phyloP scores from a whole-genome alignment of 1,140 invertebrate genomes.

The Drosophila punjabiensis region DNA sequence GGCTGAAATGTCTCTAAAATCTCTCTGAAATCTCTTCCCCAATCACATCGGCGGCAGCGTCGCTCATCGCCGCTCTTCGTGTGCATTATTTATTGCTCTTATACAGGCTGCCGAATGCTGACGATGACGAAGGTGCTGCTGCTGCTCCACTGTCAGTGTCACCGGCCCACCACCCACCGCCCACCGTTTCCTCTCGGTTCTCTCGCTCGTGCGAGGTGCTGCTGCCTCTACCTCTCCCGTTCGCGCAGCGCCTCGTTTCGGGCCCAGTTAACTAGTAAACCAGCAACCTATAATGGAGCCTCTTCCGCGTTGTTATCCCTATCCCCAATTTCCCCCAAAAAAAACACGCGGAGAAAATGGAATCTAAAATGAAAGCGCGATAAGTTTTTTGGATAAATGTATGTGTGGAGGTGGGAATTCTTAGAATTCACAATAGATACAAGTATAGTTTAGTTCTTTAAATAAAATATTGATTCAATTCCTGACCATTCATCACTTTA shows the following conservation, averaged over 20 bases:
- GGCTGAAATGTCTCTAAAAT: not conserved
- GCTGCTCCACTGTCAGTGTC: conserved; percentile 62
- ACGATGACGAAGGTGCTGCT: conserved; percentile 50
- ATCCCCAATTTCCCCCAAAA: conserved; percentile 22
- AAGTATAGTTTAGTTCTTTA: no score
- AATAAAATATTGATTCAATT: no score
- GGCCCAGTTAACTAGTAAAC: conserved; percentile 73
- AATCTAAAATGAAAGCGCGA: not conserved
- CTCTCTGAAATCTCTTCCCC: conserved; percentile 21
- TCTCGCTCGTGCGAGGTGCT: not conserved
- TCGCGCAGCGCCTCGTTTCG: conserved; percentile 22
- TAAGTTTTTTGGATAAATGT: not conserved
- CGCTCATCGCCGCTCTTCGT: conserved; percentile 43
- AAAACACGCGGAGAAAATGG: conserved; percentile 13
- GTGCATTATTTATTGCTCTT: conserved; percentile 66
- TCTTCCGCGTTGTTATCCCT: conserved; percentile 56
- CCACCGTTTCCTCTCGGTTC: conserved; percentile 1
- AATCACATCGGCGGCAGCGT: conserved; percentile 5
- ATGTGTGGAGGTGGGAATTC: not conserved
- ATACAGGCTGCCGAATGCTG: conserved; percentile 52
- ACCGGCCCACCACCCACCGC: conserved; percentile 9
- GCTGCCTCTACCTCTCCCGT: conserved; percentile 10
- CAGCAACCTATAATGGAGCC: conserved; percentile 69
- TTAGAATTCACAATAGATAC: not conserved
- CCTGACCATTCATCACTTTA: no score